Conservation (phyloP, 2,797 vertebrate species). For the Gymnocypris eckloni region DNA sequence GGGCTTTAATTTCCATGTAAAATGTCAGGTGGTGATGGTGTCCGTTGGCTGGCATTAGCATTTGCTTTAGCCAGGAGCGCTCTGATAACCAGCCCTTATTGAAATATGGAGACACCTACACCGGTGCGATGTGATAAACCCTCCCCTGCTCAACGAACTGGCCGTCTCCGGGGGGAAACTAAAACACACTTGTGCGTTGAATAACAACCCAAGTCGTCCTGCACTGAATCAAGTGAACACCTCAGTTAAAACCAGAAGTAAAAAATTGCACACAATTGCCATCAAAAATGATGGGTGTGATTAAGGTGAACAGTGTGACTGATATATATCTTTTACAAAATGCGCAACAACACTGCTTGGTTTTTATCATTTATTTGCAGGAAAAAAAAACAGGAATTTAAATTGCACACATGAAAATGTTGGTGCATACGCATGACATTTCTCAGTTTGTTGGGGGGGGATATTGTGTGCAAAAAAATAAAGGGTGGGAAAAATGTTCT, state of each 20-base stretch:
- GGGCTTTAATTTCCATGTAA: constrained; percentile 84
- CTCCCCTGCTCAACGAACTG: constrained; percentile 71
- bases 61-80: constrained; percentile 80
- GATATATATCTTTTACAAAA: neutral
- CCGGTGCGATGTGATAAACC: constrained; percentile 78
- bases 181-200: constrained; percentile 71
- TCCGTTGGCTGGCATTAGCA: constrained; percentile 87
- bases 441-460: too few relatives aligned
- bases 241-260: too few relatives aligned
- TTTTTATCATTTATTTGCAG: too few relatives aligned
- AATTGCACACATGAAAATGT: too few relatives aligned
- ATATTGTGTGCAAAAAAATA: too few relatives aligned
- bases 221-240: constrained; percentile 31
- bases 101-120: constrained; percentile 64
- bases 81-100: constrained; percentile 67
- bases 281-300: neutral
- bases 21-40: constrained; percentile 88
- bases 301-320: neutral
- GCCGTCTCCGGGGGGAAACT: constrained; percentile 64
- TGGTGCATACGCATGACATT: too few relatives aligned
- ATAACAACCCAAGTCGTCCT: constrained; percentile 69
- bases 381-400: too few relatives aligned
- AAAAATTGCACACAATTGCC: neutral
- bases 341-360: too few relatives aligned
- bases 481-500: too few relatives aligned